Base-by-base conservation (phyloP, 2,113 vertebrate species). In the Alexandromys fortis region DNA sequence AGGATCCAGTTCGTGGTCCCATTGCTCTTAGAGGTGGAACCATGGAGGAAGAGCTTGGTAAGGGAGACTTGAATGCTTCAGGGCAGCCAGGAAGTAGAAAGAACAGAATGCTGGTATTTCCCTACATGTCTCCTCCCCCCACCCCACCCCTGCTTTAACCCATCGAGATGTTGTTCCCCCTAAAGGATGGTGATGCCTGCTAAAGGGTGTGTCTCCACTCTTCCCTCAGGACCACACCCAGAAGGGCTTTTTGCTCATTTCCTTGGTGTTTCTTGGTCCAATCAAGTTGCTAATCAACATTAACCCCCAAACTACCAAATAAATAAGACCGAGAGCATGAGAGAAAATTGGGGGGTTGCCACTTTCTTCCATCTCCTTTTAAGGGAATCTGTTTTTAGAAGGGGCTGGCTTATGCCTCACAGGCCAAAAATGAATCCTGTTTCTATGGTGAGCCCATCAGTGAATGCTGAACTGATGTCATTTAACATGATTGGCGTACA, bases 101-200 rank as follows among this genome's bases (percentile, higher is more conserved):
- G 55, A 26, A 42, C 9, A 58, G 24, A 58, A 58, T 58, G 58
- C 19, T 58, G 16, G 16, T 55, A 55, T 55, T 55, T 16, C 17
- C 17, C 16, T 17, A 1, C 19, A 58, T 58, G 19, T 21, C 58
- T 58, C 58, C 58, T 58, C 5, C 55, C 19, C 19, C 55, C 19
- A 58, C 55, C 6, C 19, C 19, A 58, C 58, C 58, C 19, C 58
- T 58, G 6, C 58, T 58, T 58, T 58, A 58, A 58, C 6, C 58
- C 58, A 58, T 5, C 1, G 5, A 33, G 5, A 12, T 10, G 0
- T 3, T 10, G 0, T 3, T 38, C 28, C 28, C 1, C 17, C 16
- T 76, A 89, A 5, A 16, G 9, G 4, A 33, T 21, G 24, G 70
- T 4, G 24, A n/a, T 58, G n/a, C 26, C 49, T 0, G 0, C 26